Evolutionary conservation across 2,888 invertebrate species (phyloP).

Genomic region (Hypomecis atomaria): DNA sequence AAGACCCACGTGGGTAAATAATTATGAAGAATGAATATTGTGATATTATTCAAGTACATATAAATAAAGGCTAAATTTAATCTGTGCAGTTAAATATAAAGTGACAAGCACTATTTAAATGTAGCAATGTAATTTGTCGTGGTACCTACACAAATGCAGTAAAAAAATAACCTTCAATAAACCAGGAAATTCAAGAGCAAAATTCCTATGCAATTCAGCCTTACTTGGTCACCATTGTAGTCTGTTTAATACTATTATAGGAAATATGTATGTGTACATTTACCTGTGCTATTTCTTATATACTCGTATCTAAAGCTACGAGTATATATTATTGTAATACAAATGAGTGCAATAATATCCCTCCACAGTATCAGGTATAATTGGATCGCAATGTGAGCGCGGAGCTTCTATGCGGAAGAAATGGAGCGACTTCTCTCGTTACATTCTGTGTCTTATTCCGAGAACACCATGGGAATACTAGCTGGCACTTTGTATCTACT

Average conservation of each 20-base stretch:
- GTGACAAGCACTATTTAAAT: background rate
- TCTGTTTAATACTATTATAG: slow-evolving; percentile 73
- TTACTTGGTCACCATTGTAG: slow-evolving; percentile 62
- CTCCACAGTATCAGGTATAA: slow-evolving; percentile 78
- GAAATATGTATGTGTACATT: slow-evolving; percentile 59
- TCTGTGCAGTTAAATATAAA: background rate
- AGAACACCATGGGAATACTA: slow-evolving; percentile 78
- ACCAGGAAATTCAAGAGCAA: slow-evolving; percentile 58
- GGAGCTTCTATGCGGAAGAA: slow-evolving; percentile 78
- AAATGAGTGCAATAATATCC: slow-evolving; percentile 75
- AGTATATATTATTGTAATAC: slow-evolving; percentile 9
- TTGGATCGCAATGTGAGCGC: slow-evolving; percentile 79
- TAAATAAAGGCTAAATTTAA: background rate
- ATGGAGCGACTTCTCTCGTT: slow-evolving; percentile 75
- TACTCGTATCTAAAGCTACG: too few relatives aligned
- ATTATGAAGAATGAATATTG: too few relatives aligned
- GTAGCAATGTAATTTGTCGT: slow-evolving; percentile 27
- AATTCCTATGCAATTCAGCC: slow-evolving; percentile 53
- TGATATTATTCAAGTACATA: background rate
- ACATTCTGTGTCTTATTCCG: slow-evolving; percentile 80
- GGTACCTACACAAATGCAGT: slow-evolving; percentile 39
- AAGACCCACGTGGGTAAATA: too few relatives aligned
- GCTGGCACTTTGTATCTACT: slow-evolving; percentile 29
- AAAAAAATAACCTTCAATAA: slow-evolving; percentile 46
- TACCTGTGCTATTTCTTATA: too few relatives aligned